These are phyloP conservation scores for Myotis yumanensis DNA, from an alignment of 2,113 vertebrate genomes.

Conservation along the genomic window DNA sequence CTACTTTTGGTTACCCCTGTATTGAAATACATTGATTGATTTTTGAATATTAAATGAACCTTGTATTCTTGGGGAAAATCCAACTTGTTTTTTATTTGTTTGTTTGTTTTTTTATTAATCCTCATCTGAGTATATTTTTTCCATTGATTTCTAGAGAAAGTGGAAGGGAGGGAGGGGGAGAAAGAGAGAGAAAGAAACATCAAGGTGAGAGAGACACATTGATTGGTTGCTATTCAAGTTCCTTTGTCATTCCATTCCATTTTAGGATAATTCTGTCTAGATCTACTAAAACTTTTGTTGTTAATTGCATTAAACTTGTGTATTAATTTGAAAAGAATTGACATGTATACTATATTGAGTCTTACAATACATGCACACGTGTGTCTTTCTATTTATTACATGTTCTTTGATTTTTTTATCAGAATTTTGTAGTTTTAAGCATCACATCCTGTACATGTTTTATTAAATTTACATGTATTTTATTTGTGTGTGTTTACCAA, in stretches of 20 bases:
- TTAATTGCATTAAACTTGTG: not conserved
- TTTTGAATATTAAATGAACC: not conserved
- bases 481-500: not conserved
- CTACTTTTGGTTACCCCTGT: no score
- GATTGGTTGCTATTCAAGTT: not conserved
- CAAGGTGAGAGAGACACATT: no score
- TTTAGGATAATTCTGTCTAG: slow-evolving; percentile 24
- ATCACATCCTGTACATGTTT: not conserved
- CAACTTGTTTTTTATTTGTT: no score
- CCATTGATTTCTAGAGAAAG: no score
- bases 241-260: not conserved
- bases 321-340: slow-evolving; percentile 22
- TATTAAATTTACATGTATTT: not conserved
- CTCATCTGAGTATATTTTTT: no score
- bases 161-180: no score
- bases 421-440: not conserved
- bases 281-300: not conserved
- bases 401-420: not conserved
- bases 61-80: not conserved
- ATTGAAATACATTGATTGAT: not conserved
- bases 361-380: not conserved
- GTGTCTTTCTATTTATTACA: not conserved
- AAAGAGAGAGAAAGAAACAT: no score
- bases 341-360: not conserved
- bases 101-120: no score